Conservation (phyloP, 2,888 invertebrate genomes). For the Apamea epomidion region DNA sequence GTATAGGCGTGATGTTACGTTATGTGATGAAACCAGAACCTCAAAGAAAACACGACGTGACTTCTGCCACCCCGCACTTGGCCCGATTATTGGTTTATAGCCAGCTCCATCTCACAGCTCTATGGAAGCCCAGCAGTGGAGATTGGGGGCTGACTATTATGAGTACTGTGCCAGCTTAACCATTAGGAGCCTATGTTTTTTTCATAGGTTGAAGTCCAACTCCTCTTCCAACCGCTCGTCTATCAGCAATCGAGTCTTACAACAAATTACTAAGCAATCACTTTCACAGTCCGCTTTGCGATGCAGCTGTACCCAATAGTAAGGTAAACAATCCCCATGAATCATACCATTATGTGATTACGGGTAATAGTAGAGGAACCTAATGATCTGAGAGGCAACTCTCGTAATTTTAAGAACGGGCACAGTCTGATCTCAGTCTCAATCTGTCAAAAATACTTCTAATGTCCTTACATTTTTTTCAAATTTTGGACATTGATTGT, state of each 20-base stretch:
- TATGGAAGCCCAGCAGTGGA: no score
- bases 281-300: neutral
- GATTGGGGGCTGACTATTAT: neutral
- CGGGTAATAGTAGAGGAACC: neutral
- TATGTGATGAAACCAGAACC: neutral
- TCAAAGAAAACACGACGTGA: neutral
- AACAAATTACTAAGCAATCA: neutral
- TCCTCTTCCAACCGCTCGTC: neutral
- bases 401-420: no score
- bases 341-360: neutral
- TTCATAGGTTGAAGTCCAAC: neutral
- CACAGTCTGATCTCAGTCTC: no score
- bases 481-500: no score
- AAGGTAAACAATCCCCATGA: neutral
- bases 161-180: neutral
- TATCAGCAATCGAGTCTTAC: neutral
- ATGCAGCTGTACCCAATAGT: neutral
- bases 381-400: neutral
- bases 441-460: no score
- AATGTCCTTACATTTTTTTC: no score
- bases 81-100: neutral
- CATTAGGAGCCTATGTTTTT: neutral
- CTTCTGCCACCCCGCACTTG: no score
- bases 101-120: neutral
- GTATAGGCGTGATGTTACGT: neutral